Evolutionary conservation across 1,140 invertebrate species (phyloP), one percentile per base, ranked within the genome.

Genomic region (Nebria ingens): DNA sequence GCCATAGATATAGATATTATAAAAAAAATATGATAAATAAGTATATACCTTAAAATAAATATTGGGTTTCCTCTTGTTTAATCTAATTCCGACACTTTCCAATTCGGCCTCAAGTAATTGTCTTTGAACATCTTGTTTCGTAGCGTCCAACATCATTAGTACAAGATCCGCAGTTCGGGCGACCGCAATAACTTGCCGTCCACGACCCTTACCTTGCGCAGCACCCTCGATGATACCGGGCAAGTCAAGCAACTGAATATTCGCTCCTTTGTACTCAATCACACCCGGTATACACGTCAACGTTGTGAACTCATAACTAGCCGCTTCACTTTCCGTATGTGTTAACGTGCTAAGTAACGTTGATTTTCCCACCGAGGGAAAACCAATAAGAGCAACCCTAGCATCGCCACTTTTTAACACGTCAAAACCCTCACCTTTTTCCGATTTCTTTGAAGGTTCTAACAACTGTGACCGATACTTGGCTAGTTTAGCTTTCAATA

Each of bases 341-440:
- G 95, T 98, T 57, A 98, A 69, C 0, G 92, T 96, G 64, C 88
- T 94, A 52, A 98, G 72, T 55, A 98, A 73, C 0, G 94, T 97
- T 13, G 97, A 99, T 73, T 95, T 95, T 74, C 93, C 93, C 34
- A 96, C 93, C 34, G 91, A 94, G 13, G 96, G 95, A 71, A 98
- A 98, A 56, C 95, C 96, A 66, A 99, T 99, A 2, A 99, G 76
- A 15, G 97, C 96, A 13, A 98, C 93, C 68, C 97, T 79, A 2
- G 97, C 97, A 88, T 99, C 97, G 42, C 97, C 97, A 64, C 93
- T 97, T 76, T 99, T 99, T 61, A 99, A 79, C 12, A 99, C 97
- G 86, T 99, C 97, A 74, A 99, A 99, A 9, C 97, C 97, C 78
- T 99, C 97, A 13, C 97, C 97, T 72, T 97, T 99, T 65, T 96